These are phyloP conservation scores for Echiichthys vipera DNA, from an alignment of 2,797 vertebrate species.

Conservation along the genomic window DNA sequence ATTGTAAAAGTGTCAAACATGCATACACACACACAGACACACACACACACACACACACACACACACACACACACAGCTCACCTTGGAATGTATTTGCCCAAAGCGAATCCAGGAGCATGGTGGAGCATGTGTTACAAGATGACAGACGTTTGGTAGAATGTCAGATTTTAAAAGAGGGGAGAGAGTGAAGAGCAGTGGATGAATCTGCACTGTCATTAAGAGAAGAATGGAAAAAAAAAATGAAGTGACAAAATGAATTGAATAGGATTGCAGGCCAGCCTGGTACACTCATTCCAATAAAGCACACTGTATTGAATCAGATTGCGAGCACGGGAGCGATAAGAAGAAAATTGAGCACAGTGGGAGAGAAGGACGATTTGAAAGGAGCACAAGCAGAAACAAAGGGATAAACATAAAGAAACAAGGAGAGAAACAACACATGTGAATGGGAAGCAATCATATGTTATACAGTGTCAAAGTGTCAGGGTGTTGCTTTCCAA, in stretches of 20 bases:
- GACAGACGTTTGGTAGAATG: conserved; percentile 67
- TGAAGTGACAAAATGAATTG: conserved; percentile 40
- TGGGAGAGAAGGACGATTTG: conserved; percentile 19
- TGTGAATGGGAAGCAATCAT: not conserved
- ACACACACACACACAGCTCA: conserved; percentile 41
- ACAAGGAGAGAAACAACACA: conserved; percentile 5
- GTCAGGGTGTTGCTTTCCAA: not conserved
- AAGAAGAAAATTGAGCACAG: conserved; percentile 15
- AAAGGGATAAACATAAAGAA: conserved; percentile 11
- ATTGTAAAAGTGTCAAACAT: conserved; percentile 40
- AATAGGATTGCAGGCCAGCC: conserved; percentile 46
- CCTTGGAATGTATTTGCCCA: conserved; percentile 78
- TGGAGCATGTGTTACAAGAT: conserved; percentile 73
- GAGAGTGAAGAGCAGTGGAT: conserved; percentile 21
- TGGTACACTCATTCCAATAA: conserved; percentile 44
- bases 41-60: conserved; percentile 14
- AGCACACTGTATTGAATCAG: conserved; percentile 37
- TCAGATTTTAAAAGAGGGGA: conserved; percentile 58
- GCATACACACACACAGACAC: conserved; percentile 12
- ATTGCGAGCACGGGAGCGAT: conserved; percentile 19
- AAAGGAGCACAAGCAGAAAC: conserved; percentile 25
- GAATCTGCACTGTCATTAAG: conserved; percentile 44
- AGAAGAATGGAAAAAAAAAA: conserved; percentile 30
- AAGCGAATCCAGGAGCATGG: conserved; percentile 71
- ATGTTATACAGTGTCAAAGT: conserved; percentile 19